Conservation (phyloP, 2,113 vertebrate genomes). For the Pseudorhombus dupliciocellatus region DNA sequence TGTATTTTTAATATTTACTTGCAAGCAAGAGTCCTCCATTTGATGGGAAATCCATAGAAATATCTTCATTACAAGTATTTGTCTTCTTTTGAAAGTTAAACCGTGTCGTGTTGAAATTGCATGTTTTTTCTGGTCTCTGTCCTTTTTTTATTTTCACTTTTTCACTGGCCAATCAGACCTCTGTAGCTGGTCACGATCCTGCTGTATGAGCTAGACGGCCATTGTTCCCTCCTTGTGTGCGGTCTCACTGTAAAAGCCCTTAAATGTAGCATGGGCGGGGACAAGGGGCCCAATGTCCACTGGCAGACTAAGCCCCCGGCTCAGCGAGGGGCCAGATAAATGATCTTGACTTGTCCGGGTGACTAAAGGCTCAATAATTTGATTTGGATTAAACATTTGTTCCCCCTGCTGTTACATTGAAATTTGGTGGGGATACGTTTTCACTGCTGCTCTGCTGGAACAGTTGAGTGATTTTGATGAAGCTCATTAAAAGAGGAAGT, state of each 20-base stretch:
- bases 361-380: slow-evolving; percentile 62
- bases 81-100: no score
- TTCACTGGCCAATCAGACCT: background rate
- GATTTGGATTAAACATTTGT: slow-evolving; percentile 66
- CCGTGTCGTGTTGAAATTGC: background rate
- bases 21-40: no score
- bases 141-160: background rate
- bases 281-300: slow-evolving; percentile 29
- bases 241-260: slow-evolving; percentile 47
- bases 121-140: background rate
- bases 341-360: slow-evolving; percentile 54
- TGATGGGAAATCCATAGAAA: background rate
- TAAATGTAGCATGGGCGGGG: slow-evolving; percentile 22
- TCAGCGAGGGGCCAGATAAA: slow-evolving; percentile 63
- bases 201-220: slow-evolving; percentile 27
- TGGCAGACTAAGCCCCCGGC: slow-evolving; percentile 21
- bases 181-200: background rate
- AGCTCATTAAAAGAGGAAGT: slow-evolving; percentile 32
- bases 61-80: background rate
- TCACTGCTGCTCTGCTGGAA: slow-evolving; percentile 36
- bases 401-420: slow-evolving; percentile 46
- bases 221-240: slow-evolving; percentile 54
- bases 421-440: slow-evolving; percentile 15
- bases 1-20: no score
- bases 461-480: slow-evolving; percentile 41